A percentile compares a stretch with the other conserved stretches of the same genome.
phyloP scores from a whole-genome alignment of 1,140 invertebrate genomes.

The Meteorus sp. region DNA sequence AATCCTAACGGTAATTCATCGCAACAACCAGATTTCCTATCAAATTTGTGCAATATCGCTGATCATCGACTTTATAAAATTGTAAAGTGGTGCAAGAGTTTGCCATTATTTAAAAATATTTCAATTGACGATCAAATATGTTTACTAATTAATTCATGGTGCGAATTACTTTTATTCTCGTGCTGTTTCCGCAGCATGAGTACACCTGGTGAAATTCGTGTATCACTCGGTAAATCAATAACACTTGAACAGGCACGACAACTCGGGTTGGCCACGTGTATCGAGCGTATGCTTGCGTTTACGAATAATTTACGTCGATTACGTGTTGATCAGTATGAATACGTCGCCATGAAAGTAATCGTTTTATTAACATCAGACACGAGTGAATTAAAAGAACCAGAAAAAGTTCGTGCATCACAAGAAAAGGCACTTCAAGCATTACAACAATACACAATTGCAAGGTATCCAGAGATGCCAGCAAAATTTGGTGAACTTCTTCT shows the following conservation, averaged over 20 bases:
- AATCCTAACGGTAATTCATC: slow-evolving; percentile 69
- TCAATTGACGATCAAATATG: slow-evolving; percentile 96
- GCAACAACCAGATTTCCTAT: slow-evolving; percentile 75
- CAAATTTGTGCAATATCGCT: slow-evolving; percentile 89
- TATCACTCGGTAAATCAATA: slow-evolving; percentile 76
- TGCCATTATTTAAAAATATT: slow-evolving; percentile 95
- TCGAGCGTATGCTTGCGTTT: slow-evolving; percentile 92
- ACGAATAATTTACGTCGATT: slow-evolving; percentile 88
- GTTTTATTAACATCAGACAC: slow-evolving; percentile 93
- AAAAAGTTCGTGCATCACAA: slow-evolving; percentile 89
- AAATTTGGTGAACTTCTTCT: slow-evolving; percentile 94
- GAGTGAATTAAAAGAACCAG: slow-evolving; percentile 86
- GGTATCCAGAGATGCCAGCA: slow-evolving; percentile 88
- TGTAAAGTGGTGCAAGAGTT: slow-evolving; percentile 97
- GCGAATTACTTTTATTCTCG: slow-evolving; percentile 89
- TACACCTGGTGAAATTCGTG: slow-evolving; percentile 83
- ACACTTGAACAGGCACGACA: slow-evolving; percentile 74
- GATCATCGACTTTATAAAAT: slow-evolving; percentile 96
- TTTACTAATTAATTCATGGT: slow-evolving; percentile 96
- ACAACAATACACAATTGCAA: slow-evolving; percentile 87
- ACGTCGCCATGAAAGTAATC: slow-evolving; percentile 94
- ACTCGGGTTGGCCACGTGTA: slow-evolving; percentile 76
- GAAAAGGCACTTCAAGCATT: slow-evolving; percentile 91
- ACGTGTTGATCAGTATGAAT: slow-evolving; percentile 94
- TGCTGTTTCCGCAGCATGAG: slow-evolving; percentile 88